Base-by-base conservation (phyloP, 2,113 vertebrate species). In the Chionomys nivalis region DNA sequence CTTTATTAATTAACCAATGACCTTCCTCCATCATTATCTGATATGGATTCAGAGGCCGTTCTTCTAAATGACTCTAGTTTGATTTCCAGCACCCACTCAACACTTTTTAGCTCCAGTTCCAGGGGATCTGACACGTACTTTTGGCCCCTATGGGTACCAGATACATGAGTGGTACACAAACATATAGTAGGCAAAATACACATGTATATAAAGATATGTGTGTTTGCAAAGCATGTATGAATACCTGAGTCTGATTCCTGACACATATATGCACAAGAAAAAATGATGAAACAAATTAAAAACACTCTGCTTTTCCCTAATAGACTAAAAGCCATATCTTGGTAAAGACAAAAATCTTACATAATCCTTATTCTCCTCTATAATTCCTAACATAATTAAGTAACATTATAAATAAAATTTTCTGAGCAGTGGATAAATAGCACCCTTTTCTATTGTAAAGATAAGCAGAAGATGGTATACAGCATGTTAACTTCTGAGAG, bases 321-420 rank as follows among this genome's bases (percentile, higher is more conserved):
- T 89, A 93, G 79, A 73, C 44, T 91, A 24, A 92, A 91, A 96
- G 8, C 21, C 91, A 33, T 16, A 21, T 87, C 28, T 93, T 90
- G 24, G 33, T 39, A 93, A 93, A 91, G 47, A 49, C n/a, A 21
- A 92, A 90, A 61, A 14, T 87, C 75, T 90, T 93, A 76, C 4
- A 36, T 39, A 83, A 61, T 42, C 8, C 44, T 86, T 86, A 55
- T 86, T 95, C n/a, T 94, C 72, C 24, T 33, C 17, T 23, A 49
- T 91, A 96, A 91, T 89, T 93, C 87, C 26, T 52, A 90, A 78
- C 28, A 91, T 42, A 49, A n/a, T 78, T 73, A 92, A 95, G 86
- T 6, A 95, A 94, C 63, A 90, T 55, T 77, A 31, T 63, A 83
- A 83, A 63, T 85, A 31, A 31, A 13, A 47, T 79, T 52, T 79